Conservation (phyloP, 2,797 vertebrate genomes). For the Arctocebus calabarensis region DNA sequence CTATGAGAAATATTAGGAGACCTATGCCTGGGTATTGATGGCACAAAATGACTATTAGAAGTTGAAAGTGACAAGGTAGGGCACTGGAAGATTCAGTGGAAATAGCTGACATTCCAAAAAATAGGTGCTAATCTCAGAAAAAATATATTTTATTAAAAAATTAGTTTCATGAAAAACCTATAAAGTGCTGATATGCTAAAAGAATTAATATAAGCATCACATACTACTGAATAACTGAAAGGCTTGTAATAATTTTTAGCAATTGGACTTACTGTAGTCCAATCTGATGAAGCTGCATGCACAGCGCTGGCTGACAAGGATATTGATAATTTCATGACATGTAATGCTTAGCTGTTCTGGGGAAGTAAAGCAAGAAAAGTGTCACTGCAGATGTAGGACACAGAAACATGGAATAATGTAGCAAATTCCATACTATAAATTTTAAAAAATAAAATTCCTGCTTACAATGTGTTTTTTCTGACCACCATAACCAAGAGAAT, state of each 20-base stretch:
- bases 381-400: not conserved
- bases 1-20: no score
- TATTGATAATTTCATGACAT: not conserved
- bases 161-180: no score
- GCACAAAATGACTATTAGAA: no score
- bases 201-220: not conserved
- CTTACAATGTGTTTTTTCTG: not conserved
- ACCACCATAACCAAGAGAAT: not conserved
- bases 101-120: no score
- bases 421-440: not conserved
- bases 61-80: no score
- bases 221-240: not conserved
- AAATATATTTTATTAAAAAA: no score
- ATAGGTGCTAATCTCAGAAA: no score
- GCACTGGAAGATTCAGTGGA: no score
- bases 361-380: not conserved
- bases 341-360: not conserved
- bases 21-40: no score
- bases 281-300: not conserved
- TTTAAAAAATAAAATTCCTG: not conserved
- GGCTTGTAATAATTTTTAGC: not conserved
- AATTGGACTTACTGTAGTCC: not conserved
- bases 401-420: not conserved
- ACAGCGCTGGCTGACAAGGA: not conserved
- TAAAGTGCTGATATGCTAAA: not conserved